Evolutionary conservation across 2,113 vertebrate species (phyloP), one percentile per base, ranked within the genome.

Genomic region (Noturus placidus): DNA sequence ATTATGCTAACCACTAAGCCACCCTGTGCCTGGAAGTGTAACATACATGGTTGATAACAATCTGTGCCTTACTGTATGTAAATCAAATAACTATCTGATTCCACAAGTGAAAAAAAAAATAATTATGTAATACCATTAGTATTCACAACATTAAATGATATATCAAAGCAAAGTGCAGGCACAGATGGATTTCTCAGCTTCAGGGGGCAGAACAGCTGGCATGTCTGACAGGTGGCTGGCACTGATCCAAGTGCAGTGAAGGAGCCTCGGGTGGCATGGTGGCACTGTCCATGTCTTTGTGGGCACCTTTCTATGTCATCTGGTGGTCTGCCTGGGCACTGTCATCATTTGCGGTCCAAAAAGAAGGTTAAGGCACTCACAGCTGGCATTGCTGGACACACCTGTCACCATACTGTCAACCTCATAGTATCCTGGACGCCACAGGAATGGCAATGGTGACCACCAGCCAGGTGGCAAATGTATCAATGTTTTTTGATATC

Each of bases 181-280:
- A 35, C 90, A 91, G 88, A 89, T 91, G 88, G 90, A 87, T 86
- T 77, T 84, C 65, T 50, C 65, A 82, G 81, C 87, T 91, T 80
- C 77, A 82, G 82, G 84, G 67, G 77, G 84, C 84, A 84, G 84
- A 84, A 87, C 88, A 91, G 81, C 90, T 86, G 87, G 88, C 59
- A 84, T 61, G 63, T 78, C 81, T 91, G 88, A 87, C 90, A 89
- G 90, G 84, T 82, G 69, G 76, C 88, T 91, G 90, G 90, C 83
- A 59, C 11, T 19, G 15, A 74, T 86, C 87, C 90, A 89, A 87
- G 50, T 35, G 14, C 5, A 27, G 27, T 5, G 27, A 82, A 82
- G 54, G 70, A 56, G 87, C 85, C 70, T 83, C 59, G 57, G 77
- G 76, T 82, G 86, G 84, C 72, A 88, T 35, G 54, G 65, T 80